phyloP scores from a whole-genome alignment of 2,113 vertebrate species.

The Trematomus loennbergii region DNA sequence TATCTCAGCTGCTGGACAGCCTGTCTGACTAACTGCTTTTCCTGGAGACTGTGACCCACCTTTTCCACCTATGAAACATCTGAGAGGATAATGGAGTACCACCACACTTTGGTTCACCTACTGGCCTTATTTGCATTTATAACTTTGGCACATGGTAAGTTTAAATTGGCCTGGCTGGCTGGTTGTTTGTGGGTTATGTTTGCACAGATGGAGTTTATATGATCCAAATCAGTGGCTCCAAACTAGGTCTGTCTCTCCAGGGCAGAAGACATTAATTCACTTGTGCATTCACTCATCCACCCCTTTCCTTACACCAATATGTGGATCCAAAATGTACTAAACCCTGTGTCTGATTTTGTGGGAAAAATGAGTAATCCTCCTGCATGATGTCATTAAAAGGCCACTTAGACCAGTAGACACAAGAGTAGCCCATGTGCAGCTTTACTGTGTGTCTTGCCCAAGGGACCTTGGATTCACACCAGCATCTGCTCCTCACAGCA shows the following conservation, averaged over 20 bases:
- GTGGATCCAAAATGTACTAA: neutral
- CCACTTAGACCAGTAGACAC: slow-evolving; percentile 59
- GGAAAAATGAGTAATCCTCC: slow-evolving; percentile 24
- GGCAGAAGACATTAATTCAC: neutral
- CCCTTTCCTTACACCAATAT: no score
- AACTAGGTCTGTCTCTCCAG: slow-evolving; percentile 4
- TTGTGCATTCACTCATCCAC: no score
- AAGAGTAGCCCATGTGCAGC: slow-evolving; percentile 59
- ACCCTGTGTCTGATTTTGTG: neutral
- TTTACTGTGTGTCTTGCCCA: slow-evolving; percentile 47
- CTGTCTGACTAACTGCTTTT: slow-evolving; percentile 8
- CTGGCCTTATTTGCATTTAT: slow-evolving; percentile 66
- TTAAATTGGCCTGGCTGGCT: slow-evolving; percentile 8
- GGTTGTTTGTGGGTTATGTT: slow-evolving; percentile 40
- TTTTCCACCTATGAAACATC: slow-evolving; percentile 43
- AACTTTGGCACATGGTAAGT: slow-evolving; percentile 82
- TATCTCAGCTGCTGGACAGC: slow-evolving; percentile 41
- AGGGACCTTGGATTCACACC: slow-evolving; percentile 64
- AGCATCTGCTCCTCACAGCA: slow-evolving; percentile 70
- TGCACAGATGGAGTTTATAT: slow-evolving; percentile 50
- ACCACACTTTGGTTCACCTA: slow-evolving; percentile 58
- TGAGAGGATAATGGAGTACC: slow-evolving; percentile 78
- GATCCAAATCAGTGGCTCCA: slow-evolving; percentile 2
- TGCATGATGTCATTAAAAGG: slow-evolving; percentile 66
- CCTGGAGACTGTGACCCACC: slow-evolving; percentile 21